These are phyloP conservation scores for Haliclona indistincta DNA, from an alignment of 37 sponge, comb jelly and placozoan species.

Conservation along the genomic window DNA sequence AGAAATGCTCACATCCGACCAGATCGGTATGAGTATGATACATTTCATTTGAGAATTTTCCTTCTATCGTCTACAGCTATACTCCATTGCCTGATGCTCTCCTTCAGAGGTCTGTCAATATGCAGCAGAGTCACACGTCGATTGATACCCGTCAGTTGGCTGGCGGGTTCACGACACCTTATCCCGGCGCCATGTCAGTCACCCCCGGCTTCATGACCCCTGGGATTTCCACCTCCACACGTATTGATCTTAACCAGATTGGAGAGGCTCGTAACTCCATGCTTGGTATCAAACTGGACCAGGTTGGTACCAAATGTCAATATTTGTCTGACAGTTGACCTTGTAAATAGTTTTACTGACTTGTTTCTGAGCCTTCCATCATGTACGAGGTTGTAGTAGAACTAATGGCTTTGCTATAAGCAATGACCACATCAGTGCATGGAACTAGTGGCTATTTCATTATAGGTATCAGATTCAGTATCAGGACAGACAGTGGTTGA, in stretches of 20 bases:
- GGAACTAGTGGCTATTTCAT: no score
- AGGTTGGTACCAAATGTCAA: no score
- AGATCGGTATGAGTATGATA: slow-evolving; percentile 37
- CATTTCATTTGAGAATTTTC: neutral
- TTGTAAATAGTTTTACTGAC: no score
- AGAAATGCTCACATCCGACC: slow-evolving; percentile 75
- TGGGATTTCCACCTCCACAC: slow-evolving; percentile 71
- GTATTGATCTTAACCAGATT: slow-evolving; percentile 91
- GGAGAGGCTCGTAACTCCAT: slow-evolving; percentile 97
- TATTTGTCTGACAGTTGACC: no score
- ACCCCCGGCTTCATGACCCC: slow-evolving; percentile 82
- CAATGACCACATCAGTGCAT: no score
- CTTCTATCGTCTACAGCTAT: no score
- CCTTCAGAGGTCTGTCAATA: slow-evolving; percentile 42
- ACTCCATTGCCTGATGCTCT: slow-evolving; percentile 93
- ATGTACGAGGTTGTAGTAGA: no score
- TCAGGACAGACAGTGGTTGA: slow-evolving; percentile 98
- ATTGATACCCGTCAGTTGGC: slow-evolving; percentile 64
- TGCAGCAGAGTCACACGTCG: slow-evolving; percentile 7
- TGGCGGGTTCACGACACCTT: slow-evolving; percentile 69
- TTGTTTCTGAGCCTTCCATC: no score
- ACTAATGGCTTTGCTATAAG: no score
- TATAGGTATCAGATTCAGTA: slow-evolving; percentile 95
- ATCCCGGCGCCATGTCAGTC: slow-evolving; percentile 49
- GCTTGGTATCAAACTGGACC: slow-evolving; percentile 94